Evolutionary conservation across 2,797 vertebrate species (phyloP), one percentile per base, ranked within the genome.

Genomic region (Podargus strigoides): DNA sequence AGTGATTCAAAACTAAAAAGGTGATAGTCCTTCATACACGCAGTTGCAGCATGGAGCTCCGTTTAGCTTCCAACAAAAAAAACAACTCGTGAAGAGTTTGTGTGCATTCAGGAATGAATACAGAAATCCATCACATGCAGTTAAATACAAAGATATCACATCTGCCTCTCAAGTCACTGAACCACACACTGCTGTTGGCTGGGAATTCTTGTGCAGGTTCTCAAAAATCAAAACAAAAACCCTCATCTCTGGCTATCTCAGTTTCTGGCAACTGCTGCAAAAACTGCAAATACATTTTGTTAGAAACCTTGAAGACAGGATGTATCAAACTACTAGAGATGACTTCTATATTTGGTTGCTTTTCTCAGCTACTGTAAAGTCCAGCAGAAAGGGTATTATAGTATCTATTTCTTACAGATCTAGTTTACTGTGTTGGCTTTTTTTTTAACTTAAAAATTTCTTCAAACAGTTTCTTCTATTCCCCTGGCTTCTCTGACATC

Each of bases 21-120:
- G 7, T 7, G 9, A 46, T 9, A 34, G 37, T 8, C 27, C 63
- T 69, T 30, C 46, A 32, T 14, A 21, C 4, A 9, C 3, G 26
- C 30, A 47, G 30, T 12, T 58, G 53, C 30, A 50, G 37, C 46
- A 56, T 0, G 2, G 59, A 74, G 34, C 36, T 49, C 28, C 2
- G 0, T 30, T 32, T 2, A 30, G 34, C 30, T 17, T 58, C 19
- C 8, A 18, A n/a, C n/a, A n/a, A n/a, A n/a, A n/a, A n/a, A 27
- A 85, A n/a, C 8, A 76, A 21, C 24, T 69, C 0, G 0, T 20
- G 34, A 7, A 28, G 63, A 49, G 8, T 1, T n/a, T 42, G 5
- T 8, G 6, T 3, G 16, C 12, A 37, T 32, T 60, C 44, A 53
- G 53, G 22, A 72, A 14, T 15, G 21, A 55, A 32, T 2, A 58